Evolutionary conservation across 1,140 invertebrate species (phyloP).

Genomic region (Solenopsis invicta): DNA sequence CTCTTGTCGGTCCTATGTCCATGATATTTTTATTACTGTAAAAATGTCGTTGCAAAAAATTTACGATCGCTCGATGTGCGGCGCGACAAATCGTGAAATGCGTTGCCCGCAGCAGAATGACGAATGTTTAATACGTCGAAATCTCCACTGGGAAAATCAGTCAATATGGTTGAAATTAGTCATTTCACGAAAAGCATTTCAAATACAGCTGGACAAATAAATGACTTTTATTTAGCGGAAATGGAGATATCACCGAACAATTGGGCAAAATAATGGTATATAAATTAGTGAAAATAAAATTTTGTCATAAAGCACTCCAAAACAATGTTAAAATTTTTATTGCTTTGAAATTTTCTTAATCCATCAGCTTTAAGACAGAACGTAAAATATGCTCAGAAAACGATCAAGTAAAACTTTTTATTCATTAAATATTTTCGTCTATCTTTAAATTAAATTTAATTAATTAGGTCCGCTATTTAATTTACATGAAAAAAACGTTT

Average conservation of each 20-base stretch:
- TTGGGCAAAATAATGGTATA: not conserved
- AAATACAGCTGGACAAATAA: not conserved
- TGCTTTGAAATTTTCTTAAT: not conserved
- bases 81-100: conserved; percentile 19
- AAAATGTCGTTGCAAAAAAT: conserved; percentile 34
- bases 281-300: conserved; percentile 15
- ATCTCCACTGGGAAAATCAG: conserved; percentile 44
- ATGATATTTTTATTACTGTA: conserved; percentile 63
- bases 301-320: not conserved
- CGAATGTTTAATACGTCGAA: conserved; percentile 43
- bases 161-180: conserved; percentile 36
- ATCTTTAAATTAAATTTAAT: no score
- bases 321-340: not conserved
- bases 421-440: no score
- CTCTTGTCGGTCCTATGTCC: not conserved
- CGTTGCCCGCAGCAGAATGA: conserved; percentile 6
- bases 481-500: no score
- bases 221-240: not conserved
- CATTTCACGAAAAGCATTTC: conserved; percentile 39
- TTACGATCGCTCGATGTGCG: conserved; percentile 23
- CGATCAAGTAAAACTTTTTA: no score
- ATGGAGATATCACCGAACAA: not conserved
- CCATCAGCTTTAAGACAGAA: no score
- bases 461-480: no score
- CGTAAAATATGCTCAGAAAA: not conserved